Evolutionary conservation across 2,888 invertebrate species (phyloP).

Genomic region (Operophtera brumata): DNA sequence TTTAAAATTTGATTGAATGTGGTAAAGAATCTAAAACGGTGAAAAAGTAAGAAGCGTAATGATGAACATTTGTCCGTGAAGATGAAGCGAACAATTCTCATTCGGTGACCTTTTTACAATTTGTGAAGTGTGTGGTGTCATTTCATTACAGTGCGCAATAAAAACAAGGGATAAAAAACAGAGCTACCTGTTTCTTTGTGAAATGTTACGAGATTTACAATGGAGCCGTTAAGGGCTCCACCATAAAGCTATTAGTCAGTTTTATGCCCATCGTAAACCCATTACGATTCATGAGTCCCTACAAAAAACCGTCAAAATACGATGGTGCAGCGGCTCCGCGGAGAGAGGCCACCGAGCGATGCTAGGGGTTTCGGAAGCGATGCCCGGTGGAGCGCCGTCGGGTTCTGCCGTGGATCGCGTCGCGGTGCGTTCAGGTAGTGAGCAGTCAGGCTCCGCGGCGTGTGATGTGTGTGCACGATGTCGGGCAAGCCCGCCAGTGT

Average conservation of each 20-base stretch:
- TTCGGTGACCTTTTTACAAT: slow-evolving; percentile 69
- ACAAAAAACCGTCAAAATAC: slow-evolving; percentile 58
- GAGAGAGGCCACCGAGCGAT: slow-evolving; percentile 65
- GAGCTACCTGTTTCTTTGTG: slow-evolving; percentile 58
- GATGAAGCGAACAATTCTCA: slow-evolving; percentile 61
- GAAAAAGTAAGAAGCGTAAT: slow-evolving; percentile 27
- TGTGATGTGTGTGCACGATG: slow-evolving; percentile 89
- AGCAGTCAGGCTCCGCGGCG: slow-evolving; percentile 71
- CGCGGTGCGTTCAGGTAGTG: slow-evolving; percentile 67
- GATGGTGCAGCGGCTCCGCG: slow-evolving; percentile 63
- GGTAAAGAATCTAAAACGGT: not conserved
- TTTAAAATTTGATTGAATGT: not conserved
- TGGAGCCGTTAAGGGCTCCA: slow-evolving; percentile 74
- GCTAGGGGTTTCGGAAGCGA: slow-evolving; percentile 64
- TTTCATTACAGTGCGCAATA: slow-evolving; percentile 51
- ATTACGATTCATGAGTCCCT: slow-evolving; percentile 64
- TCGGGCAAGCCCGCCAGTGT: slow-evolving; percentile 89
- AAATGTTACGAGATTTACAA: slow-evolving; percentile 64
- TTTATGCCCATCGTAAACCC: slow-evolving; percentile 63
- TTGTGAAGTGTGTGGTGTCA: slow-evolving; percentile 60
- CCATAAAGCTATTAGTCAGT: slow-evolving; percentile 70
- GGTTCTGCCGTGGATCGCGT: slow-evolving; percentile 55
- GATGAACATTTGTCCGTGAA: slow-evolving; percentile 35
- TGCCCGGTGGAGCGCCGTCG: slow-evolving; percentile 60
- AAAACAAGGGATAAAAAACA: slow-evolving; percentile 45